Conservation (phyloP, 1,140 invertebrate species). For the Gonatopus flavifemur region DNA sequence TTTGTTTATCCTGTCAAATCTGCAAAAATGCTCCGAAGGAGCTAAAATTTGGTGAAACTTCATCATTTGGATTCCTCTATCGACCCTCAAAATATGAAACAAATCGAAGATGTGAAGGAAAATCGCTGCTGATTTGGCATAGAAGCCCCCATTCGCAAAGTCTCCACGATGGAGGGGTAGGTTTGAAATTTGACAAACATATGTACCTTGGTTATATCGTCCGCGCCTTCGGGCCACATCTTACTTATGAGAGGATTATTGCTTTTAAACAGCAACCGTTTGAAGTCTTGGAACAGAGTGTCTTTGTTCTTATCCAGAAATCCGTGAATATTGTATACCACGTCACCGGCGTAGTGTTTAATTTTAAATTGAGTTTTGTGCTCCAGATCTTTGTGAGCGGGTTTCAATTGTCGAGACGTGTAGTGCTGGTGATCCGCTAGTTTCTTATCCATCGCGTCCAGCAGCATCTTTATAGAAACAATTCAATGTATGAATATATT, state of each 20-base stretch:
- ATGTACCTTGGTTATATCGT: constrained; percentile 80
- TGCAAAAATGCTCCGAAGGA: too few species aligned
- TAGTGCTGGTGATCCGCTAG: constrained; percentile 87
- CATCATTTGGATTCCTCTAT: too few species aligned
- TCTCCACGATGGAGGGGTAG: background rate
- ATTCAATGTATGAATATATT: constrained; percentile 8
- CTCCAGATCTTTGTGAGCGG: constrained; percentile 77
- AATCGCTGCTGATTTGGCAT: background rate
- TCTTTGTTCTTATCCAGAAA: constrained; percentile 98
- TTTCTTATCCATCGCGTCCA: constrained; percentile 93
- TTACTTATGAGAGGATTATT: constrained; percentile 72
- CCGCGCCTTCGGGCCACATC: constrained; percentile 96
- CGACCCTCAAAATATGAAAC: too few species aligned
- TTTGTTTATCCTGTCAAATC: too few species aligned
- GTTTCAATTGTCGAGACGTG: constrained; percentile 80
- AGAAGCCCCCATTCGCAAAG: too few species aligned
- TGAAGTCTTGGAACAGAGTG: constrained; percentile 93
- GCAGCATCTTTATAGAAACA: constrained; percentile 65
- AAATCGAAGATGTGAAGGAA: background rate
- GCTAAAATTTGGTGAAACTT: too few species aligned
- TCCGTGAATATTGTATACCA: constrained; percentile 85
- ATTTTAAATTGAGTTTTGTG: constrained; percentile 85
- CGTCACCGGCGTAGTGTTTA: constrained; percentile 94
- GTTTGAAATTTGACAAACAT: background rate
- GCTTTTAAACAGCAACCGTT: constrained; percentile 84